phyloP scores from a whole-genome alignment of 2,113 vertebrate species.

The Aspidoscelis tigris region DNA sequence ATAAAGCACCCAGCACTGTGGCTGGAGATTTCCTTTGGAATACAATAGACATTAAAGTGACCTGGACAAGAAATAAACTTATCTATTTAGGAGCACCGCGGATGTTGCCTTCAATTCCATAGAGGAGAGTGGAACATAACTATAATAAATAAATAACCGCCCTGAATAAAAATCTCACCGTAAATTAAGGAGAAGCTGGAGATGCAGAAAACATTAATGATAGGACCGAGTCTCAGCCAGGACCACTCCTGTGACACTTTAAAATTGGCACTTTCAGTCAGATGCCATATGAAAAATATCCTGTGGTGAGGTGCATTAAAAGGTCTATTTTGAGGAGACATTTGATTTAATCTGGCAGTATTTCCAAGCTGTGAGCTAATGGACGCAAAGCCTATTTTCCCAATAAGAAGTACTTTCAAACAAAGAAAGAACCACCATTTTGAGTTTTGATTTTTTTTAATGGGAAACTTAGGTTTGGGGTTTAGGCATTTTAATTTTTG shows the following conservation, averaged over 20 bases:
- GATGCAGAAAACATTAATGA: background rate
- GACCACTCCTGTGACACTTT: background rate
- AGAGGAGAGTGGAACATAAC: background rate
- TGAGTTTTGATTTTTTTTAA: too few relatives aligned
- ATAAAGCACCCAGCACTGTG: too few relatives aligned
- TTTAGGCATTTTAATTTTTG: background rate
- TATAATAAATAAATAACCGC: background rate
- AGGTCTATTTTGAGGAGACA: background rate
- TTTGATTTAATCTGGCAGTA: background rate
- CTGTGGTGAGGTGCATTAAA: background rate
- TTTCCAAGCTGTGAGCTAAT: constrained; percentile 3
- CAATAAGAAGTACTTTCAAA: constrained; percentile 16
- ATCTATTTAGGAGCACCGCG: background rate
- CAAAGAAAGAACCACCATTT: background rate
- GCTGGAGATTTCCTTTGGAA: too few relatives aligned
- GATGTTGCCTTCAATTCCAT: background rate
- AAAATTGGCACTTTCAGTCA: constrained; percentile 31
- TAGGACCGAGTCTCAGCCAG: constrained; percentile 8
- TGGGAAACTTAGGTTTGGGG: too few relatives aligned
- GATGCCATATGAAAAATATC: constrained; percentile 17
- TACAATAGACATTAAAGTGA: background rate
- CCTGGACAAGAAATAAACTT: background rate
- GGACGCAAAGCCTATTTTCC: background rate
- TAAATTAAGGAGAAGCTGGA: background rate
- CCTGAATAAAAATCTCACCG: background rate